Percentiles rank a stretch among this genome's conserved stretches.
Evolutionary conservation across 2,797 vertebrate genomes (phyloP).

Genomic region (Naso thynnoides): DNA sequence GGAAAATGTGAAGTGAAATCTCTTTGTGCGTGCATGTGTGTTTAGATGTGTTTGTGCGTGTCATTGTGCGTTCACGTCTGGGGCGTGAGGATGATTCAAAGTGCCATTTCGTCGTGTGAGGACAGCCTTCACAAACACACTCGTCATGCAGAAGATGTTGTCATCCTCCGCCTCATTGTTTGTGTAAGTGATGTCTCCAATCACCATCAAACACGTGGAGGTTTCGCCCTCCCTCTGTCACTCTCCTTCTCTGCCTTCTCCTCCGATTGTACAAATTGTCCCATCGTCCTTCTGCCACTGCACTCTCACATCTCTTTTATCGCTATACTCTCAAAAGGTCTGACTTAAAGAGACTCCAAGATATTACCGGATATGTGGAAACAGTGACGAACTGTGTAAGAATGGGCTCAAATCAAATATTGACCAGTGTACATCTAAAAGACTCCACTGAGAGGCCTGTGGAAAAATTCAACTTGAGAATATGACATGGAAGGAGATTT

Average conservation of each 20-base stretch:
- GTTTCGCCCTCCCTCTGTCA: conserved; percentile 73
- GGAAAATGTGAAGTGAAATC: conserved; percentile 92
- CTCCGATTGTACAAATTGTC: conserved; percentile 76
- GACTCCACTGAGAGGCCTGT: conserved; percentile 4
- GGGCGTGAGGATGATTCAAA: conserved; percentile 92
- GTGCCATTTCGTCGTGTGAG: conserved; percentile 90
- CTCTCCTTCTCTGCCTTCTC: conserved; percentile 62
- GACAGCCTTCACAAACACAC: conserved; percentile 93
- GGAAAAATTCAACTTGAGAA: background rate
- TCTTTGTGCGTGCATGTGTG: conserved; percentile 52
- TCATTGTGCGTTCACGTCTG: conserved; percentile 65
- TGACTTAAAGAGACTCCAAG: conserved; percentile 36
- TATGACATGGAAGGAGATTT: background rate
- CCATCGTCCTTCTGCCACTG: conserved; percentile 71
- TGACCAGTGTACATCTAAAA: background rate
- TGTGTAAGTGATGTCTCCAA: conserved; percentile 81
- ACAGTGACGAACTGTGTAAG: conserved; percentile 14
- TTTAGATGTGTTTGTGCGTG: conserved; percentile 60
- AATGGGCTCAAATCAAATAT: conserved; percentile 4
- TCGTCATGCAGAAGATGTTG: conserved; percentile 89
- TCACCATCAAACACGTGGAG: conserved; percentile 77
- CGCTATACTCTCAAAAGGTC: conserved; percentile 48
- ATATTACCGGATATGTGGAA: conserved; percentile 25
- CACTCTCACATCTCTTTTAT: conserved; percentile 50
- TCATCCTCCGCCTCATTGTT: conserved; percentile 78